A percentile compares a stretch with the other conserved stretches of the same genome.
These are phyloP conservation scores for Aromia moschata DNA, from an alignment of 2,888 invertebrate species.

Conservation along the genomic window DNA sequence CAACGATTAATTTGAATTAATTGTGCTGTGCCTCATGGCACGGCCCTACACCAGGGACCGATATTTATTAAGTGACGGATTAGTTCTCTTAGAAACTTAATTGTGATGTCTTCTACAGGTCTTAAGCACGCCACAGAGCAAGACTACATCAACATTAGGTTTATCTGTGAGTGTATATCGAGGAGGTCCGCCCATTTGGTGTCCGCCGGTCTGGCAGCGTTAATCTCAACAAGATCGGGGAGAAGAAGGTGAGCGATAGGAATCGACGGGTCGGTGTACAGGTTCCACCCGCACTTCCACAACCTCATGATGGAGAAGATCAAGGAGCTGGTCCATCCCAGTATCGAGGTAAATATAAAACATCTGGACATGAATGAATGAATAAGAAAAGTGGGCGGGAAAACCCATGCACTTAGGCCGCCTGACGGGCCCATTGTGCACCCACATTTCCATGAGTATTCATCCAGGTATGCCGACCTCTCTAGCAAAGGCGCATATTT, in stretches of 20 bases:
- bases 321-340: constrained; percentile 36
- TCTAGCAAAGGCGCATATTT: too few species aligned
- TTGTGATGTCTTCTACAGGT: too few species aligned
- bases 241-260: constrained; percentile 90
- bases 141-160: constrained; percentile 92
- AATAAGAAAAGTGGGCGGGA: too few species aligned
- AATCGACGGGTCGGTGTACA: constrained; percentile 96
- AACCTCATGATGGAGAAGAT: constrained; percentile 40
- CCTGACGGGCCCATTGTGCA: too few species aligned
- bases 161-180: constrained; percentile 92
- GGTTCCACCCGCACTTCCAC: constrained; percentile 94
- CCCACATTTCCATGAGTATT: too few species aligned
- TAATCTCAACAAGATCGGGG: constrained; percentile 92
- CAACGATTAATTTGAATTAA: too few species aligned
- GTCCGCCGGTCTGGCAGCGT: constrained; percentile 87
- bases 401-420: too few species aligned
- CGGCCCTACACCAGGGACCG: too few species aligned
- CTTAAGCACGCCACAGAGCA: constrained; percentile 85
- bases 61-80: too few species aligned
- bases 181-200: constrained; percentile 93
- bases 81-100: background rate
- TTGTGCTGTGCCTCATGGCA: too few species aligned
- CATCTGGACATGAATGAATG: too few species aligned
- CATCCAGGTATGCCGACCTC: too few species aligned
- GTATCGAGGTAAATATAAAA: constrained; percentile 33